Evolutionary conservation across 2,113 vertebrate genomes (phyloP).

Genomic region (Ceyx cyanopectus): DNA sequence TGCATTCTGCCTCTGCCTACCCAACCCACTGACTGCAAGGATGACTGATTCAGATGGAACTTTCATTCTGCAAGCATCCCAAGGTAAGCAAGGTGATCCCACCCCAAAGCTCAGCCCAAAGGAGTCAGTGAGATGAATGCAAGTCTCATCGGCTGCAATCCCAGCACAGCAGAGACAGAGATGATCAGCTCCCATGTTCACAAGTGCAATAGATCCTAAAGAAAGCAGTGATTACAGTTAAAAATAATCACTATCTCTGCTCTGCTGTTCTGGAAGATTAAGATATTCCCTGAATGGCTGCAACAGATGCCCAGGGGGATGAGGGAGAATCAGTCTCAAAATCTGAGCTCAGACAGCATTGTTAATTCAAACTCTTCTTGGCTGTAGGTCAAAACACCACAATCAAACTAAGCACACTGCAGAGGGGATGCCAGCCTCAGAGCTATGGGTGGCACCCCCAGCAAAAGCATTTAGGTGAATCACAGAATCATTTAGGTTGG

Average conservation of each 20-base stretch:
- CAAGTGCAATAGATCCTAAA: neutral
- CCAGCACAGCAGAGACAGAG: neutral
- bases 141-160: fast-evolving
- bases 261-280: neutral
- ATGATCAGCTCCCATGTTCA: neutral
- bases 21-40: fast-evolving
- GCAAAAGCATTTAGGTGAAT: neutral
- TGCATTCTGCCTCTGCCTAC: neutral
- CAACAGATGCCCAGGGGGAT: neutral
- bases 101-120: neutral
- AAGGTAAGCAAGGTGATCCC: neutral
- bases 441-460: neutral
- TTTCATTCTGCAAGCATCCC: neutral
- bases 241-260: neutral
- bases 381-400: neutral
- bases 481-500: too few relatives aligned
- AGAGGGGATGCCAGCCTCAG: neutral
- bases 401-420: neutral
- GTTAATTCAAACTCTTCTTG: neutral
- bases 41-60: neutral
- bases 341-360: neutral
- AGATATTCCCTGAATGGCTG: neutral
- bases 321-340: neutral
- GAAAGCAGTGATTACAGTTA: neutral
- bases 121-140: neutral